Conservation (phyloP, 2,797 vertebrate species). For the Anguilla obscura region DNA sequence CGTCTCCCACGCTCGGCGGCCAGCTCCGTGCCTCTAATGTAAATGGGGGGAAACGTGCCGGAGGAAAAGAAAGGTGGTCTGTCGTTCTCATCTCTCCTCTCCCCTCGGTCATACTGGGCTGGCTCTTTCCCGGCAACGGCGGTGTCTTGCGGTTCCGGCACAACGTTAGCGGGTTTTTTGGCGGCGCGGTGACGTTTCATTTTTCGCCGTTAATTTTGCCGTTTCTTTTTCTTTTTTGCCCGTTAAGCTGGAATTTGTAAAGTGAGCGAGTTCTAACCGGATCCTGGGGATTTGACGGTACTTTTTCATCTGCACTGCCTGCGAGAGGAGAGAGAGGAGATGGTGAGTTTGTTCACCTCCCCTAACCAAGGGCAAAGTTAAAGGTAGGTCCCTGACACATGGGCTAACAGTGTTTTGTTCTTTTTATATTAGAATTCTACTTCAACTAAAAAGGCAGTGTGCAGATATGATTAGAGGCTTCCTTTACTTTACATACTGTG, state of each 20-base stretch:
- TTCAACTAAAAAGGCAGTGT: background rate
- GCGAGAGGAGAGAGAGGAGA: slow-evolving; percentile 89
- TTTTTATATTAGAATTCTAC: background rate
- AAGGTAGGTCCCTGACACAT: slow-evolving; percentile 79
- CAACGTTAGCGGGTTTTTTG: background rate
- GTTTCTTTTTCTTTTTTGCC: slow-evolving; percentile 36
- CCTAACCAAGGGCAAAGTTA: slow-evolving; percentile 84
- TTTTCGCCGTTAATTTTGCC: slow-evolving; percentile 39
- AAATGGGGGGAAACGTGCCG: slow-evolving; percentile 34
- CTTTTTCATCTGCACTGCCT: slow-evolving; percentile 77
- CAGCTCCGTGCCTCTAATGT: slow-evolving; percentile 35
- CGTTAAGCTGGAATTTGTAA: slow-evolving; percentile 9
- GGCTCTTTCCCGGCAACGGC: background rate
- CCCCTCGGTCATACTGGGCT: slow-evolving; percentile 7
- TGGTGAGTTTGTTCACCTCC: slow-evolving; percentile 80
- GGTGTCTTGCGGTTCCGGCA: background rate
- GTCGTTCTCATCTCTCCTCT: too few species aligned
- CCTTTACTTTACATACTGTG: background rate
- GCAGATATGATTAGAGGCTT: background rate
- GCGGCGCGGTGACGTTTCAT: slow-evolving; percentile 40
- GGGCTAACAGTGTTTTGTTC: background rate
- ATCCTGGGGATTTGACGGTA: background rate
- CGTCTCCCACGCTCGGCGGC: slow-evolving; percentile 21
- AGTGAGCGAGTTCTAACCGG: background rate
- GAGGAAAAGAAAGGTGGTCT: slow-evolving; percentile 35